phyloP scores from a whole-genome alignment of 2,113 vertebrate species.

The Mobula birostris region DNA sequence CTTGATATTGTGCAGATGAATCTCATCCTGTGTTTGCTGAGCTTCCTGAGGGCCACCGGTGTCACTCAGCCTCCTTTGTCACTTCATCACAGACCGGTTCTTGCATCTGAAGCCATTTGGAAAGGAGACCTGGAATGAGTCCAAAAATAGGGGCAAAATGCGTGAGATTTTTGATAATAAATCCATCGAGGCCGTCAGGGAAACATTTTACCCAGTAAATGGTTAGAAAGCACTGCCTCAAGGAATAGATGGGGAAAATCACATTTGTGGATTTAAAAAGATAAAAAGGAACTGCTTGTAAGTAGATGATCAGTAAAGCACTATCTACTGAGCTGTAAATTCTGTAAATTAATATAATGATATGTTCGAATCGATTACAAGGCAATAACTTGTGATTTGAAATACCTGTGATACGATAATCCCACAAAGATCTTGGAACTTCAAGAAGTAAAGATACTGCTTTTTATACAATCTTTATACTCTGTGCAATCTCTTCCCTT shows the following conservation, averaged over 20 bases:
- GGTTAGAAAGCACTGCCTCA: not conserved
- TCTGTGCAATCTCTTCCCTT: not conserved
- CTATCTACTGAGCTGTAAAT: not conserved
- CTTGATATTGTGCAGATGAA: not conserved
- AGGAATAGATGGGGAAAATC: not conserved
- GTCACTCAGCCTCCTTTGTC: not conserved
- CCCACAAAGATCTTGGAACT: not conserved
- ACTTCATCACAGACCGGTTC: not conserved
- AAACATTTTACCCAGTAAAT: not conserved
- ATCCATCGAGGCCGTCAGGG: not conserved
- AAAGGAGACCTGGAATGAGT: not conserved
- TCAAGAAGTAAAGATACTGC: not conserved
- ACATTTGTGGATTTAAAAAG: not conserved
- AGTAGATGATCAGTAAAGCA: not conserved
- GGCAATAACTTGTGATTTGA: not conserved
- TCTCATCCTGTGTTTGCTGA: not conserved
- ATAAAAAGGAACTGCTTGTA: not conserved
- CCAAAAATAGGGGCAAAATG: no score
- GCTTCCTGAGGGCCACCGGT: not conserved
- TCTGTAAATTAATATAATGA: not conserved
- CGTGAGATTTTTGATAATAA: not conserved
- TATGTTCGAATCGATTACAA: not conserved
- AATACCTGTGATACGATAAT: not conserved
- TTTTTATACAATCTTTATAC: not conserved
- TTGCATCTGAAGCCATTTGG: not conserved